Evolutionary conservation across 2,113 vertebrate genomes (phyloP), one percentile per base, ranked within the genome.

Genomic region (Microtus pennsylvanicus): DNA sequence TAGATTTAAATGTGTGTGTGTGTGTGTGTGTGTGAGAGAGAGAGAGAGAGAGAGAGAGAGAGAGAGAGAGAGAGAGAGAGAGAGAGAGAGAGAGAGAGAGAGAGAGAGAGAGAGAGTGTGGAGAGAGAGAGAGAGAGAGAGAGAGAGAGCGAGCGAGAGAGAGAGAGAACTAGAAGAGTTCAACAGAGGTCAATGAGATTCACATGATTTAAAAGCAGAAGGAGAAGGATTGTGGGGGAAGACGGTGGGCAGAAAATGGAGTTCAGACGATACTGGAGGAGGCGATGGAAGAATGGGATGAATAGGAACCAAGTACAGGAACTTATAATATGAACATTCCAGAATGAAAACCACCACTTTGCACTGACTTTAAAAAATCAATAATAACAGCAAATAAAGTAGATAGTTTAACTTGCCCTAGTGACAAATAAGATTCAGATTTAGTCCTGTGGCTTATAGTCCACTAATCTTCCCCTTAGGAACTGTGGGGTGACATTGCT

Each of bases 401-500:
- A 81, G 35, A 65, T 26, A 63, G 7, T 14, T 89, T 87, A 72
- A 45, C 52, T 86, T 91, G n/a, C 38, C 80, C 45, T 10, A 16
- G 28, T 45, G 50, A 87, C 35, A 77, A 21, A 9, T 14, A 78
- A 52, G 45, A 87, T 70, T 82, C 19, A 47, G n/a, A 52, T 24
- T 58, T 77, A 90, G 33, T 58, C 45, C 45, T 19, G 52, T 80
- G 50, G 28, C 22, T 92, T 47, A 63, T 67, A 35, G 26, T 24
- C 65, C 33, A n/a, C 58, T 38, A 26, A 33, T 6, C 24, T 87
- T 83, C 24, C 28, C 22, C 26, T 47, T 11, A 67, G 26, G 4
- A 28, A 19, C 42, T n/a, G 1, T 8, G 3, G 70, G 0, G 7
- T n/a, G n/a, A 2, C 35, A 47, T 1, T 52, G 17, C 1, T 21